Evolutionary conservation across 2,888 invertebrate genomes (phyloP).

Genomic region (Parnassius mnemosyne): DNA sequence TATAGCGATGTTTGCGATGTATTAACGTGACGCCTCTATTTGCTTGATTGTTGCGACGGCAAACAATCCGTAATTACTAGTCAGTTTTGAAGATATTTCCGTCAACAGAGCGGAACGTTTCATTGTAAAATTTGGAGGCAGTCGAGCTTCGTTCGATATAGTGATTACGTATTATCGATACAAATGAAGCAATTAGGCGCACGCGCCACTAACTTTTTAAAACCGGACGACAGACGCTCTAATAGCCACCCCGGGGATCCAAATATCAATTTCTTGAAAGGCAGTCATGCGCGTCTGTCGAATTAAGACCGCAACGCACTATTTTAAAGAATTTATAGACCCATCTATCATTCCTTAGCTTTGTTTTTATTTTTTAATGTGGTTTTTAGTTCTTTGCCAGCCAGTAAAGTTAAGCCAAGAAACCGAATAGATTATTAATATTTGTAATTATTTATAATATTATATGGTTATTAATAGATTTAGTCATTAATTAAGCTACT

Average conservation of each 20-base stretch:
- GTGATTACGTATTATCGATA: slow-evolving; percentile 56
- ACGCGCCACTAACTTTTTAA: slow-evolving; percentile 63
- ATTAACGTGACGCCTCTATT: slow-evolving; percentile 32
- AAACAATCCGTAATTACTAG: slow-evolving; percentile 47
- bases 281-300: slow-evolving; percentile 53
- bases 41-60: slow-evolving; percentile 39
- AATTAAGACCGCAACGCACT: slow-evolving; percentile 22
- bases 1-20: slow-evolving; percentile 50
- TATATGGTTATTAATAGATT: too few relatives aligned
- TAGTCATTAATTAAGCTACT: too few relatives aligned
- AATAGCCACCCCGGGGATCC: slow-evolving; percentile 73
- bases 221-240: slow-evolving; percentile 75
- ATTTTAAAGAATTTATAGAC: slow-evolving; percentile 17
- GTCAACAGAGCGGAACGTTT: slow-evolving; percentile 53
- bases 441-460: neutral
- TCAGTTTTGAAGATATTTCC: slow-evolving; percentile 39
- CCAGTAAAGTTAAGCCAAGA: neutral
- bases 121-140: slow-evolving; percentile 35
- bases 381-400: too few relatives aligned
- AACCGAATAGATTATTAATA: neutral
- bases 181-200: slow-evolving; percentile 78
- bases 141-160: slow-evolving; percentile 38
- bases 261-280: slow-evolving; percentile 77
- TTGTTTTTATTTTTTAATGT: neutral
- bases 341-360: slow-evolving; percentile 2